Conservation (phyloP, 2,797 vertebrate species). For the Poeciliopsis turneri region DNA sequence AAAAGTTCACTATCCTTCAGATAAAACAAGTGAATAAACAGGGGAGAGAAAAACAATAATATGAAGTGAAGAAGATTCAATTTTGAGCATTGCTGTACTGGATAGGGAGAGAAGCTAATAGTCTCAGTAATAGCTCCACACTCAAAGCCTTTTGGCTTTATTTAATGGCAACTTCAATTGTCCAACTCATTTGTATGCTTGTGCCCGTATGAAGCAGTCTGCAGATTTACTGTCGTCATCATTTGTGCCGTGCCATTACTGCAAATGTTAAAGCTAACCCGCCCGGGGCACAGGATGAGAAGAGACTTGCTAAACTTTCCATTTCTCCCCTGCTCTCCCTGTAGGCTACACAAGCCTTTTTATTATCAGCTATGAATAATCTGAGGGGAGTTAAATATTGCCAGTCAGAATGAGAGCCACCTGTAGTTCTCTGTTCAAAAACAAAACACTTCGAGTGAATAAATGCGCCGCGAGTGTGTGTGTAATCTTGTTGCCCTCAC, state of each 20-base stretch:
- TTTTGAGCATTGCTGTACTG: constrained; percentile 1
- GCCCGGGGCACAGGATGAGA: constrained; percentile 35
- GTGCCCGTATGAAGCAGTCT: constrained; percentile 51
- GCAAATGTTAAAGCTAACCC: constrained; percentile 45
- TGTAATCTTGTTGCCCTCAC: constrained; percentile 72
- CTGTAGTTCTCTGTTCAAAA: not conserved
- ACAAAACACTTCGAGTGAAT: not conserved
- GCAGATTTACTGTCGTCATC: constrained; percentile 64
- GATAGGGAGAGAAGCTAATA: constrained; percentile 44
- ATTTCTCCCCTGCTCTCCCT: constrained; percentile 14
- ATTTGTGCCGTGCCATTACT: constrained; percentile 62
- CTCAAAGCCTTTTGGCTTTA: constrained; percentile 63
- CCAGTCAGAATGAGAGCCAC: constrained; percentile 17
- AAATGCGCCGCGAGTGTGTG: not conserved
- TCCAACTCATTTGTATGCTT: constrained; percentile 59
- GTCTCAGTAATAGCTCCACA: constrained; percentile 50
- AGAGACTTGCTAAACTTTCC: constrained; percentile 10
- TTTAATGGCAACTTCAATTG: constrained; percentile 68
- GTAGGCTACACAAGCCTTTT: constrained; percentile 43
- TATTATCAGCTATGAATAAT: constrained; percentile 42
- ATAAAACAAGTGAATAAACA: not conserved
- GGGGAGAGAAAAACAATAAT: not conserved
- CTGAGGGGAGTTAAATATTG: constrained; percentile 31
- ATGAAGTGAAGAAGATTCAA: constrained; percentile 1
- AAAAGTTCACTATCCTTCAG: not conserved